Base-by-base conservation (phyloP, 2,888 invertebrate genomes). In the Synergus laeviventris region DNA sequence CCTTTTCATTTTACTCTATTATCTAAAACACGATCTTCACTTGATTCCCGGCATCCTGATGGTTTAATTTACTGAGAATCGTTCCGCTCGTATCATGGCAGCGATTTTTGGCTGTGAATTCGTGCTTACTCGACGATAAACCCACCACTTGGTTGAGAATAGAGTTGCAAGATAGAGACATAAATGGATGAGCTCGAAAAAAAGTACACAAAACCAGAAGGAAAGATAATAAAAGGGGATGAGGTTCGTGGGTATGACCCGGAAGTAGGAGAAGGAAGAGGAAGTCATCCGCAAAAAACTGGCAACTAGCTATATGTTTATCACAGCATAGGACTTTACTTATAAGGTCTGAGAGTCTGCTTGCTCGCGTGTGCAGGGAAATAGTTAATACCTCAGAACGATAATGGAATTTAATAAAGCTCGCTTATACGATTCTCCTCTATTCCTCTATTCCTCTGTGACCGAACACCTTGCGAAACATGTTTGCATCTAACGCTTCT, bases 401-500 rank as follows among this genome's bases (percentile, higher is more conserved):
- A 83, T 85, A 84, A 84, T 85, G 82, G 81, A 84, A 85, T 85
- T 85, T 85, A 83, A 85, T 85, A 84, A 86, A 79, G 78, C 80
- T 80, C 78, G 70, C 24, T 73, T 80, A 64, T 78, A 45, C 39
- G 38, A n/a, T 56, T 75, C 75, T 80, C 73, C 64, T 74, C 75
- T 74, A 61, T 45, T n/a, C 54, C 45, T 56, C 16, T 49, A 45
- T 45, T 31, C 66, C 66, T 49, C 66, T 70, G 66, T 42, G 66
- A 66, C 66, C 66, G 12, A 70, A 70, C 66, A 21, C 56, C 56
- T 66, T 42, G 66, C 24, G 45, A 45, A n/a, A 60, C 64, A 39
- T n/a, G 75, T 39, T 75, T 64, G 78, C 70, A 42, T 75, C 61
- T 80, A 77, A 78, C 80, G 78, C 80, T 79, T 76, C 75, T 78